Evolutionary conservation across 1,140 invertebrate genomes (phyloP), one percentile per base, ranked within the genome.

Genomic region (Brachionus asplanchnoidis): DNA sequence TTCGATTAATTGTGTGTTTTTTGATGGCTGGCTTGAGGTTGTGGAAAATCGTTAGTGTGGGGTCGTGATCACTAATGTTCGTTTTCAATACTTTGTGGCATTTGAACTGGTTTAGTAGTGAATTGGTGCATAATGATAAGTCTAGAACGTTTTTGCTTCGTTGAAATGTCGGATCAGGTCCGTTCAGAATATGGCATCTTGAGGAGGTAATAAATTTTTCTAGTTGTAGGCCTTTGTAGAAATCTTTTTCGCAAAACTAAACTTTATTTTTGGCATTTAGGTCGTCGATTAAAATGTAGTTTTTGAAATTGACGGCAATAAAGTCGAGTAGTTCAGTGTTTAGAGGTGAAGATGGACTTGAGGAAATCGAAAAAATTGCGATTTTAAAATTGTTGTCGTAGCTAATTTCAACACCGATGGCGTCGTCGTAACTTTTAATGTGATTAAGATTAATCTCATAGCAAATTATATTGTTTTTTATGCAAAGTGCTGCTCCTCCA

Each of bases 251-350:
- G 66, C 66, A 68, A 32, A 32, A 68, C 66, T 28, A 68, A 32
- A 32, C 66, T 68, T 32, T 68, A 14, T 32, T 68, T 68, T 68
- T 68, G 12, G 66, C 66, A 68, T 68, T 68, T 68, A 68, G 66
- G 32, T 68, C 66, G 26, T 28, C 66, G 23, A 68, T 32, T 32
- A 68, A n/a, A n/a, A n/a, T n/a, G n/a, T n/a, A n/a, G n/a, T n/a
- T n/a, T n/a, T n/a, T n/a, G n/a, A n/a, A n/a, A n/a, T n/a, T n/a
- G n/a, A n/a, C n/a, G n/a, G n/a, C n/a, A n/a, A n/a, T n/a, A n/a
- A n/a, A n/a, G n/a, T n/a, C 66, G 23, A 68, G 28, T 28, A 68
- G 32, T 3, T 28, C 14, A 32, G 3, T n/a, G 28, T 32, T 68
- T 36, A 68, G 28, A n/a, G 23, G 23, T 28, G 66, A n/a, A n/a